Conservation (phyloP, 1,140 invertebrate species). For the Copidosoma floridanum region DNA sequence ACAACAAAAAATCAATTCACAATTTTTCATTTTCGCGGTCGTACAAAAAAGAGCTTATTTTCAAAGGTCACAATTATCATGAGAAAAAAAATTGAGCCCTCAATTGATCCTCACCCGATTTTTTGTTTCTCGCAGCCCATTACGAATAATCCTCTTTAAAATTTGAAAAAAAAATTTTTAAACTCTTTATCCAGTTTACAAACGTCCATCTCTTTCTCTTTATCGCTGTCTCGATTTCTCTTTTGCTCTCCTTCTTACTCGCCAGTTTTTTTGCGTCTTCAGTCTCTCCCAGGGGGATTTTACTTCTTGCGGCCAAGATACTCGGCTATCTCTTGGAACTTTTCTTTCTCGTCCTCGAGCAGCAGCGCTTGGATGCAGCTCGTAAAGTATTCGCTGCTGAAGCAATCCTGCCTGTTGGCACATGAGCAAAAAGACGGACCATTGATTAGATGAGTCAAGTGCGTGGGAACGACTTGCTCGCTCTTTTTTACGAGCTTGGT, state of each 20-base stretch:
- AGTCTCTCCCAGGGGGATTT: conserved; percentile 33
- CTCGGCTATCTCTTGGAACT: conserved; percentile 63
- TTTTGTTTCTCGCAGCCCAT: too few relatives aligned
- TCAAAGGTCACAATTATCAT: too few relatives aligned
- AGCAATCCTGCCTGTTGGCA: conserved; percentile 61
- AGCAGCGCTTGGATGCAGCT: conserved; percentile 64
- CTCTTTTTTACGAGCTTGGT: neutral
- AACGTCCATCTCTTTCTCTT: too few relatives aligned
- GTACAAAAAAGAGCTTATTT: too few relatives aligned
- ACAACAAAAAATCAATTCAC: too few relatives aligned
- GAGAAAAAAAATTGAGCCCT: too few relatives aligned
- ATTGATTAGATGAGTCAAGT: neutral
- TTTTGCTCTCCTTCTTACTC: neutral
- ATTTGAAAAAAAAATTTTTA: too few relatives aligned
- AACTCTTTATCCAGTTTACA: too few relatives aligned
- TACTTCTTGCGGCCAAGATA: conserved; percentile 59
- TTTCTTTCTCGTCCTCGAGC: conserved; percentile 60
- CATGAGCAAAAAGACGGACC: conserved; percentile 20
- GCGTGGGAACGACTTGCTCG: neutral
- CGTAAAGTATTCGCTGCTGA: conserved; percentile 64
- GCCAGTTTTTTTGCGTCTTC: conserved; percentile 20
- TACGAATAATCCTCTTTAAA: too few relatives aligned
- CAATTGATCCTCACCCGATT: too few relatives aligned
- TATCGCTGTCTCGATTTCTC: too few relatives aligned
- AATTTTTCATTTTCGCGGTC: too few relatives aligned